Conservation (phyloP, 92 coral and sea anemone genomes). For the Actinernus sp. region DNA sequence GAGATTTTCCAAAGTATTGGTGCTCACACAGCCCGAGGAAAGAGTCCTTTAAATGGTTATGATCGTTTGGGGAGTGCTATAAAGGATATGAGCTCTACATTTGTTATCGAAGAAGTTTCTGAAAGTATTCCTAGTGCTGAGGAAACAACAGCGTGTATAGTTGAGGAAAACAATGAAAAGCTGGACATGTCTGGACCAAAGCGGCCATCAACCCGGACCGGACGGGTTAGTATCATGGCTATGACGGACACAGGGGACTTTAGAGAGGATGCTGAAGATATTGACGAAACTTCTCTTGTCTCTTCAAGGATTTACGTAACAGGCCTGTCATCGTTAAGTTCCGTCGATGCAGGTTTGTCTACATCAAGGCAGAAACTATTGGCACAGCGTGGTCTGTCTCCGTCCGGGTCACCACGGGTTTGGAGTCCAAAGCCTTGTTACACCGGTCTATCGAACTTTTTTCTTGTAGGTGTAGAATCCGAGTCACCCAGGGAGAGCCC, state of each 20-base stretch:
- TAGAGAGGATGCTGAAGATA: constrained; percentile 50
- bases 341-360: constrained; percentile 2
- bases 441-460: constrained; percentile 83
- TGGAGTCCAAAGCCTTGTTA: constrained; percentile 87
- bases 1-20: constrained; percentile 86
- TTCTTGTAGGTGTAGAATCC: constrained; percentile 81
- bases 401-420: constrained; percentile 42
- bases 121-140: constrained; percentile 44
- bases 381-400: constrained; percentile 12
- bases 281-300: neutral
- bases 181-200: constrained; percentile 1
- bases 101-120: constrained; percentile 69
- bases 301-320: neutral
- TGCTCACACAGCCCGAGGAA: constrained; percentile 28
- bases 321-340: constrained; percentile 1
- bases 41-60: constrained; percentile 2
- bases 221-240: constrained; percentile 79
- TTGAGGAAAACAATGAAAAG: constrained; percentile 56
- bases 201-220: constrained; percentile 65
- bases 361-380: neutral
- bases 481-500: constrained; percentile 17
- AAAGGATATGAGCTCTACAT: constrained; percentile 8
- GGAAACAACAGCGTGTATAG: constrained; percentile 69
- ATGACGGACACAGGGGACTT: constrained; percentile 81
- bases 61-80: constrained; percentile 6